Evolutionary conservation across 2,797 vertebrate genomes (phyloP).

Genomic region (Gymnoscopelus microlampas): DNA sequence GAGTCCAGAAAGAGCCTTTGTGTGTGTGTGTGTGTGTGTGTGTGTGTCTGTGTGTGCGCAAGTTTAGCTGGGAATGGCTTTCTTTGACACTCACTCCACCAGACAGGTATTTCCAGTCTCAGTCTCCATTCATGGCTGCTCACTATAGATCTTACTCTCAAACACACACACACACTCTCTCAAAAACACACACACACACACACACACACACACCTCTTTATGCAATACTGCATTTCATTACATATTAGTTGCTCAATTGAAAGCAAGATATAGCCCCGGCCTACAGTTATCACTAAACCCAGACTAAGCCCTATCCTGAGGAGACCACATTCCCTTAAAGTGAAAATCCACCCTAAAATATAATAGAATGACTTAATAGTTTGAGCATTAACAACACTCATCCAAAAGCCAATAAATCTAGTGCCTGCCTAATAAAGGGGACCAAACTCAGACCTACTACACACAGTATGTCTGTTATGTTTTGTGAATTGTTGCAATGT

Average conservation of each 20-base stretch:
- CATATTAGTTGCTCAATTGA: neutral
- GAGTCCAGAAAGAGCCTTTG: conserved; percentile 27
- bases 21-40: conserved; percentile 26
- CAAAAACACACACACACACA: conserved; percentile 20
- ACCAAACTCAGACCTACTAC: too few species aligned
- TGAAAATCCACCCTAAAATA: neutral
- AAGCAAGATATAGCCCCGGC: neutral
- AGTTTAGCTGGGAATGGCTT: conserved; percentile 40
- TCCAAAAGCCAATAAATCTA: too few species aligned
- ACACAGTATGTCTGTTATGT: too few species aligned
- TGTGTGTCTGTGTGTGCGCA: conserved; percentile 17
- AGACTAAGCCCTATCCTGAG: neutral
- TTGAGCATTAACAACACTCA: too few species aligned
- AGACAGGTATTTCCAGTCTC: conserved; percentile 80
- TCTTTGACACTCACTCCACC: conserved; percentile 44
- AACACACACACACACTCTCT: conserved; percentile 3
- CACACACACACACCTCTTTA: neutral
- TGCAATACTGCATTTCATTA: conserved; percentile 3
- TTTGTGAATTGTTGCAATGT: too few species aligned
- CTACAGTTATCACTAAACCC: neutral
- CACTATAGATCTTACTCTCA: conserved; percentile 9
- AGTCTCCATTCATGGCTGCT: conserved; percentile 24
- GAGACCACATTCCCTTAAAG: neutral
- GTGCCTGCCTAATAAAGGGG: too few species aligned
- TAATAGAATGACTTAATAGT: neutral